Evolutionary conservation across 2,888 invertebrate genomes (phyloP).

Genomic region (Rhamnusium bicolor): DNA sequence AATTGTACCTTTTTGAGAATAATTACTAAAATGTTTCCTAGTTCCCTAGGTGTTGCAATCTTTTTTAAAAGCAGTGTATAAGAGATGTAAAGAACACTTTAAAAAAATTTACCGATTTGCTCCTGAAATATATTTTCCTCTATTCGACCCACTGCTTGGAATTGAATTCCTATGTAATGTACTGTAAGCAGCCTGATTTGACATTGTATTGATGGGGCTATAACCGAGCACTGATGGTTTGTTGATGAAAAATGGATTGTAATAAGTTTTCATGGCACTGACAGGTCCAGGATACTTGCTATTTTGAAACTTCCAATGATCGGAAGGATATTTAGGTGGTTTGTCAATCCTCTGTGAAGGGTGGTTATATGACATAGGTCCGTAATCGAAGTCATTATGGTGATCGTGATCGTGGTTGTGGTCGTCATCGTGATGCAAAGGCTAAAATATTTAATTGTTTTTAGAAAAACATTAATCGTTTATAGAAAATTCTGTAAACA

Average conservation of each 20-base stretch:
- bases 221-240: conserved; percentile 44
- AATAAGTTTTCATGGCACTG: conserved; percentile 50
- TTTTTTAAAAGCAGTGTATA: no score
- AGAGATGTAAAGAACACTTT: no score
- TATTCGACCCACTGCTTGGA: neutral
- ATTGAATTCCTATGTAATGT: conserved; percentile 9
- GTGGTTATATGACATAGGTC: conserved; percentile 1
- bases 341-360: conserved; percentile 46
- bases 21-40: no score
- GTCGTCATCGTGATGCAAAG: conserved; percentile 35
- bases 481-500: no score
- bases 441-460: conserved; percentile 35
- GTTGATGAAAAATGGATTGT: conserved; percentile 53
- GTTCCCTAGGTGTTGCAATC: no score
- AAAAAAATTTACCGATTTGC: conserved; percentile 2
- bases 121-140: neutral
- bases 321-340: conserved; percentile 43
- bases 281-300: conserved; percentile 47
- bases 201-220: conserved; percentile 41
- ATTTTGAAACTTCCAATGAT: conserved; percentile 54
- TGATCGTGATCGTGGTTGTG: conserved; percentile 30
- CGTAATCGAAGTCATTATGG: conserved; percentile 7
- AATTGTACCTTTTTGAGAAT: no score
- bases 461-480: no score
- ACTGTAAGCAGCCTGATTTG: neutral